Evolutionary conservation across 2,888 invertebrate species (phyloP), one percentile per base, ranked within the genome.

Genomic region (Thalpophila matura): DNA sequence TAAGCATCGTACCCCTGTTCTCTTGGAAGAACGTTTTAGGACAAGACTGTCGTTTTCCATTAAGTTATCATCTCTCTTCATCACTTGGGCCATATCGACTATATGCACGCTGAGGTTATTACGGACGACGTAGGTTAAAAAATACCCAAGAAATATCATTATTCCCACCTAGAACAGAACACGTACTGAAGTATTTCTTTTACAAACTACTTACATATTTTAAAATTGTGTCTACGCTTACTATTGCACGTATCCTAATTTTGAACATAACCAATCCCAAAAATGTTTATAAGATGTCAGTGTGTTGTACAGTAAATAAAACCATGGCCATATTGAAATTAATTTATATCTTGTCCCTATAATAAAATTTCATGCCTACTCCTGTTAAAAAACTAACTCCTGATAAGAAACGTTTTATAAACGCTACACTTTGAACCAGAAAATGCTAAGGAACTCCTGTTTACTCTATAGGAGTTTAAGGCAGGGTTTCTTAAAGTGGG

Each of bases 101-200:
- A 94, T 91, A 61, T 95, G 94, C 3, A 94, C 94, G 73, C 94
- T 93, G n/a, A 95, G 68, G 58, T 93, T 92, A 73, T 93, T 90
- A 16, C 94, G 88, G 2, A 93, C 91, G 5, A 92, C 61, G 69
- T 92, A 93, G 43, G 89, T 85, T 79, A 81, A 94, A 86, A 90
- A 96, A 92, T 76, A 96, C 7, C 83, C 96, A 87, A 77, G 95
- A 95, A 87, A 97, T 82, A 85, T 96, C 91, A 92, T 96, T 87
- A 85, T 95, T 92, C 97, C 87, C 51, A 93, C 88, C 89, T 89
- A 80, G 27, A 86, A 86, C 16, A 54, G 7, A 49, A 35, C 22
- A 22, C 22, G n/a, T 38, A 42, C 5, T 14, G 31, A 14, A 35
- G 2, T n/a, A 31, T 29, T 46, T 6, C 9, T 35, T n/a, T 16